These are phyloP conservation scores for Mythimna impura DNA, from an alignment of 2,888 invertebrate genomes.

Conservation along the genomic window DNA sequence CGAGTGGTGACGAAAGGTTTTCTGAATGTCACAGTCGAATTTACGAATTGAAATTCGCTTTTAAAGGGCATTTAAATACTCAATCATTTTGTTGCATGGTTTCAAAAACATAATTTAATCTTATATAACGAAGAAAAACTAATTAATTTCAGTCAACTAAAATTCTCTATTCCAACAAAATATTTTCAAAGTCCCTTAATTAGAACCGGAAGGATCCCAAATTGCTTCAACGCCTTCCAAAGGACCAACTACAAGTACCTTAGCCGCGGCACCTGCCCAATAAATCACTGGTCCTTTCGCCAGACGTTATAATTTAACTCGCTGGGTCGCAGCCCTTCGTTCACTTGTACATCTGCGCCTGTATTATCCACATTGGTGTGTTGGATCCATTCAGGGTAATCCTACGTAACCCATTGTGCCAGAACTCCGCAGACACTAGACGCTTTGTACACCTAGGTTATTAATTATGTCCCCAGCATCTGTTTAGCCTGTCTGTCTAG, in stretches of 20 bases:
- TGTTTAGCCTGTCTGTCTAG: conserved; percentile 61
- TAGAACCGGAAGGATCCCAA: conserved; percentile 55
- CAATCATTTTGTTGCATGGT: background rate
- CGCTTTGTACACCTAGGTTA: conserved; percentile 70
- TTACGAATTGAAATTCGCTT: background rate
- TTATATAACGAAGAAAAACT: background rate
- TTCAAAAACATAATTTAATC: background rate
- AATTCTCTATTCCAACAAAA: conserved; percentile 26
- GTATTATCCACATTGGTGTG: conserved; percentile 53
- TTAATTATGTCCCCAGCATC: conserved; percentile 68
- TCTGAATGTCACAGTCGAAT: background rate
- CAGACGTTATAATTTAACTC: conserved; percentile 61
- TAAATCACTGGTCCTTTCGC: conserved; percentile 61
- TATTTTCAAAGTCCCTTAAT: conserved; percentile 53
- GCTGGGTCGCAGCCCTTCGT: conserved; percentile 54
- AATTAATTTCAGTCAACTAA: conserved; percentile 13
- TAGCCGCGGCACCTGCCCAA: conserved; percentile 51
- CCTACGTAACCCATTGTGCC: conserved; percentile 65
- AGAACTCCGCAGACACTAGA: conserved; percentile 58
- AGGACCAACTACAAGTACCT: conserved; percentile 46
- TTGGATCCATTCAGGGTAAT: conserved; percentile 63
- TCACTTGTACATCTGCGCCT: conserved; percentile 56
- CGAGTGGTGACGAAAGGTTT: background rate
- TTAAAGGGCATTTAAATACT: background rate
- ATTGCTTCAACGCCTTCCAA: conserved; percentile 47